Base-by-base conservation (phyloP, 64 coral and sea anemone genomes). In the Anthopleura sola region DNA sequence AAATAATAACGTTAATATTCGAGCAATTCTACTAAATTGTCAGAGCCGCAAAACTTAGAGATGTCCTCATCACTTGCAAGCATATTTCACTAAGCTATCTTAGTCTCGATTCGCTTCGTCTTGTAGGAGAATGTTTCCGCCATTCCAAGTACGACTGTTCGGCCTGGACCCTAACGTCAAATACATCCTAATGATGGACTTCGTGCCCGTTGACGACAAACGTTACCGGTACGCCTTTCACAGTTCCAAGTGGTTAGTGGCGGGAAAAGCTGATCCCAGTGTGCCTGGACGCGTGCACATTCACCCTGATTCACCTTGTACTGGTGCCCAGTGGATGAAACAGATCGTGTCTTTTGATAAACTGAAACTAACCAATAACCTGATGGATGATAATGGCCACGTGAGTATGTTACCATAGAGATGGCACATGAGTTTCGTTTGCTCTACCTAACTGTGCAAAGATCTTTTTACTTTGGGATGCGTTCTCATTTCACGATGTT, bases 341-440 rank as follows among this genome's bases (percentile, higher is more conserved):
- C 92, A 98, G 87, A 91, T 94, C 21, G 87, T 98, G 66, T 98
- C 95, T 66, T 98, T 98, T 87, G 95, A 98, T 39, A 98, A 98
- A 98, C 88, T 98, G 23, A 98, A 98, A 84, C 90, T 98, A 11
- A 98, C 95, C 24, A 98, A 98, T 46, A 98, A 98, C 36, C 85
- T 94, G 24, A 99, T 92, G 93, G 97, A 94, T 57, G 97, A 95
- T 78, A 91, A 95, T 57, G 93, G 93, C 20, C 93, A 95, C 81
- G 93, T 95, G 83, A 91, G 93, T 81, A 71, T 71, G 26, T 15
- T 14, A 34, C 10, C 2, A 62, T 15, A 11, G 13, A 44, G 9
- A 44, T 44, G 40, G 4, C 40, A 44, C 40, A 8, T 44, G 40
- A 8, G 40, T 44, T 8, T 44, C 40, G 4, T 44, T 53, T 53